These are phyloP conservation scores for Lymantria dispar DNA, from an alignment of 2,888 invertebrate genomes.

Conservation along the genomic window DNA sequence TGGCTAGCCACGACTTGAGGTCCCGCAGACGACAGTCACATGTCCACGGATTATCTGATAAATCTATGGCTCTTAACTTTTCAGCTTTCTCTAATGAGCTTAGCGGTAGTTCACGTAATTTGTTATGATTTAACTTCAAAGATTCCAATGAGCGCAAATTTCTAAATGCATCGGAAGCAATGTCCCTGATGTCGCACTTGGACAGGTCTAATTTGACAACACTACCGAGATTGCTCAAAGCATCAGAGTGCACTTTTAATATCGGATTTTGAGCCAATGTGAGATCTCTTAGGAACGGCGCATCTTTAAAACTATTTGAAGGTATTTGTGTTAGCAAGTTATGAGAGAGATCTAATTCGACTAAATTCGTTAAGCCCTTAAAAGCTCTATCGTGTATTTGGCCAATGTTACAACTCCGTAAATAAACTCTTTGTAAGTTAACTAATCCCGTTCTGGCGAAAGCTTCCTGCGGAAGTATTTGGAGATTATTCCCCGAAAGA, in stretches of 20 bases:
- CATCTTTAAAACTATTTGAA: conserved; percentile 89
- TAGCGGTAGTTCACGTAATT: conserved; percentile 87
- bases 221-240: conserved; percentile 88
- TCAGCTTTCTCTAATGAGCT: conserved; percentile 88
- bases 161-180: conserved; percentile 88
- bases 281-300: conserved; percentile 91
- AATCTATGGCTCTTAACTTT: conserved; percentile 89
- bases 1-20: conserved; percentile 91
- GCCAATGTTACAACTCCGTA: conserved; percentile 92
- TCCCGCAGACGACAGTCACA: conserved; percentile 93
- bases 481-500: conserved; percentile 93
- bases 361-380: conserved; percentile 92
- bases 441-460: conserved; percentile 91
- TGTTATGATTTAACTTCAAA: conserved; percentile 91
- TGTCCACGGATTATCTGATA: conserved; percentile 94
- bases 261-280: conserved; percentile 92
- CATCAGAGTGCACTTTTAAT: conserved; percentile 88
- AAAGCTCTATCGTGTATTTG: conserved; percentile 93
- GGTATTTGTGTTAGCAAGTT: conserved; percentile 92
- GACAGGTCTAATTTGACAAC: conserved; percentile 93
- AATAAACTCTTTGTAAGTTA: conserved; percentile 93
- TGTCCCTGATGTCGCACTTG: conserved; percentile 89
- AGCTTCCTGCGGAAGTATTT: conserved; percentile 90
- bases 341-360: conserved; percentile 93
- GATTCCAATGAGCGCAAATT: conserved; percentile 89